Base-by-base conservation (phyloP, 2,888 invertebrate species). In the Andrena dorsata region DNA sequence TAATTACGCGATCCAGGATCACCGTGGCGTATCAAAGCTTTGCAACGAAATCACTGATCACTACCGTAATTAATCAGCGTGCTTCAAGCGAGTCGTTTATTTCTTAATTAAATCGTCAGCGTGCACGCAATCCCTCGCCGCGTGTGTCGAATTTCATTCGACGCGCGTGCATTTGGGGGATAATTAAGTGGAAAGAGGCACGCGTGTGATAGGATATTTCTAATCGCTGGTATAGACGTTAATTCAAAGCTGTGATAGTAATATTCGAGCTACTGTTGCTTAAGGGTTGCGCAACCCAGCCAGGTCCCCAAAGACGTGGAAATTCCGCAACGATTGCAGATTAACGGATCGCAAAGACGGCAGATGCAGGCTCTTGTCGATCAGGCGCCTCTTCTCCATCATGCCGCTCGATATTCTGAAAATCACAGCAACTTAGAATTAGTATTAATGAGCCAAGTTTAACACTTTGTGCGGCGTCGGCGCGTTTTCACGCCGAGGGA, bases 41-140 rank as follows among this genome's bases (percentile, higher is more conserved):
- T 56, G 8, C 2, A 0, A 16, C 4, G 30, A 61, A 71, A 76
- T 76, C n/a, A 30, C 30, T 56, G n/a, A 47, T 56, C 53, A 58
- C 63, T 71, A 71, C 32, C n/a, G 10, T 68, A 75, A 75, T 75
- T 75, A 75, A 75, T 26, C 30, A 32, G 2, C 6, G 4, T 23
- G 23, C 10, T 26, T 4, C 13, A 8, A 26, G 7, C n/a, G 35
- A 61, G 35, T 1, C 7, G 26, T 41, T 73, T 63, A 53, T 26
- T 65, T 53, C 26, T 6, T 1, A 51, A 35, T 26, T 49, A 30
- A 49, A 13, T 28, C 32, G 10, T 35, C 35, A 23, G 5, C 32
- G 35, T 35, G 35, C 5, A 4, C 20, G 8, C 10, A 35, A 61
- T 7, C 1, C 53, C 10, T 3, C n/a, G 10, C 35, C 13, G 20